Conservation (phyloP, 2,113 vertebrate species). For the Lanius ludovicianus region DNA sequence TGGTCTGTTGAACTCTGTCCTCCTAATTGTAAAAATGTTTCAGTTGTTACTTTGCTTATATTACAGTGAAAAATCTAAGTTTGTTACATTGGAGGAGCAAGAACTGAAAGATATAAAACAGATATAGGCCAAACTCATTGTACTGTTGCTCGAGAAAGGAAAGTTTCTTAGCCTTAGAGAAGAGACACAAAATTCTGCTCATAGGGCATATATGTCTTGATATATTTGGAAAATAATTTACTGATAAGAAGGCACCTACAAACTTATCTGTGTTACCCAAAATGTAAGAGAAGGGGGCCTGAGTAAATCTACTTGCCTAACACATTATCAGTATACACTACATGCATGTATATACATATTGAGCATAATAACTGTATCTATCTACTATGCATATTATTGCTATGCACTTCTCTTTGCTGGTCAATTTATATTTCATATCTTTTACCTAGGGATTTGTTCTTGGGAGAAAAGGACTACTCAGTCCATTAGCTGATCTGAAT, state of each 20-base stretch:
- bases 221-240: not conserved
- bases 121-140: not conserved
- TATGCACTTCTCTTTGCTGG: constrained; percentile 23
- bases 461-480: constrained; percentile 67
- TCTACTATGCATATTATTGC: not conserved
- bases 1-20: not conserved
- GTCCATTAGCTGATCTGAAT: constrained; percentile 81
- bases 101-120: not conserved
- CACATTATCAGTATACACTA: not conserved
- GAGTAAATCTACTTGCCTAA: not conserved
- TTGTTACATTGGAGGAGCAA: not conserved
- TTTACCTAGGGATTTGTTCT: constrained; percentile 71
- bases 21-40: not conserved
- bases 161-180: not conserved
- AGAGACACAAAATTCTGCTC: not conserved
- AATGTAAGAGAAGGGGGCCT: not conserved
- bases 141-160: not conserved
- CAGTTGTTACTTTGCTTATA: not conserved
- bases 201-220: not conserved
- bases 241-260: not conserved
- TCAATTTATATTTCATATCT: constrained; percentile 73
- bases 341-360: not conserved
- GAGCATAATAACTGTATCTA: not conserved
- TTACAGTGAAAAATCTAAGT: not conserved
- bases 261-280: not conserved